phyloP scores from a whole-genome alignment of 2,797 vertebrate genomes.

The Alosa sapidissima region DNA sequence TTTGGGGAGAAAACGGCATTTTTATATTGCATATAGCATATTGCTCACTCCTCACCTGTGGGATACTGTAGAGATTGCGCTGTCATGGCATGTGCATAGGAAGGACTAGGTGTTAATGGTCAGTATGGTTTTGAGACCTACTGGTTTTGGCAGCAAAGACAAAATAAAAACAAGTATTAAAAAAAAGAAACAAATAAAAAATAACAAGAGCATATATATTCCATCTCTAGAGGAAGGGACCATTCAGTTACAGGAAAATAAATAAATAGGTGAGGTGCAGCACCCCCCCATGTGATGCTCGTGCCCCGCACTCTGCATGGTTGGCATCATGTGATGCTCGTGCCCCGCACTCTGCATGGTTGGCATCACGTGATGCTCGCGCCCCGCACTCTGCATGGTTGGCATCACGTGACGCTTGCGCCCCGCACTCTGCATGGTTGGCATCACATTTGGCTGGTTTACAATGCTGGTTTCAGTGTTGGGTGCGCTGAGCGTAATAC shows the following conservation, averaged over 20 bases:
- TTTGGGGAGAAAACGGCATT: not conserved
- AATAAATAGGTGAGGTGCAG: conserved; percentile 59
- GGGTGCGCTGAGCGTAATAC: conserved; percentile 41
- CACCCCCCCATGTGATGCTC: conserved; percentile 63
- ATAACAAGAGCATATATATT: conserved; percentile 10
- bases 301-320: conserved; percentile 52
- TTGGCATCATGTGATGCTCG: conserved; percentile 67
- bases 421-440: conserved; percentile 60
- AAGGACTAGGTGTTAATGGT: not conserved
- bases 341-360: conserved; percentile 55
- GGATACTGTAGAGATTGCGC: not conserved
- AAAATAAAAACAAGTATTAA: not conserved
- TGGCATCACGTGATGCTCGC: conserved; percentile 66
- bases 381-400: conserved; percentile 57
- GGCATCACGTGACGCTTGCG: conserved; percentile 68
- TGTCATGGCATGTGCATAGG: not conserved
- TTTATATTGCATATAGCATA: not conserved
- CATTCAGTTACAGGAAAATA: not conserved
- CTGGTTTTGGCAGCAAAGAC: conserved; percentile 6
- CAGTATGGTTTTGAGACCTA: not conserved
- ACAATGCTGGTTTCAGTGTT: conserved; percentile 80
- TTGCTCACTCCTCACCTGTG: conserved; percentile 7
- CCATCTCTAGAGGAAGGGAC: not conserved
- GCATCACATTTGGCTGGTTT: conserved; percentile 78
- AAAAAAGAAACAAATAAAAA: not conserved